Percentiles rank a stretch among this genome's conserved stretches.
Evolutionary conservation across 35 echinoderm and acorn worm species (phyloP).

Genomic region (Stichopus chloronotus): DNA sequence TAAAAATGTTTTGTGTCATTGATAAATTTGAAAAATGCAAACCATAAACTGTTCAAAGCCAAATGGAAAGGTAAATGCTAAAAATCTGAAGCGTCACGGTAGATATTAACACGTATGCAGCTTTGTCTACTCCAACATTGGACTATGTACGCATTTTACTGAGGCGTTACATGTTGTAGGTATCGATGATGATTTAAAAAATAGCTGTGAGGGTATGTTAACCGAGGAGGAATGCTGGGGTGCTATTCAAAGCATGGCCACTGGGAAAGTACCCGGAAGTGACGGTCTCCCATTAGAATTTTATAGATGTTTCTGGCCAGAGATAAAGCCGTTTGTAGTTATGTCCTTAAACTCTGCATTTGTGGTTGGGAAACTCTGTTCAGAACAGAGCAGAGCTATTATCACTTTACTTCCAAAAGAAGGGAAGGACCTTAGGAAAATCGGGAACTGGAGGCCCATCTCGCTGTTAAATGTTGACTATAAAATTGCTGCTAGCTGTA

Average conservation of each 20-base stretch:
- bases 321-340: conserved; percentile 15
- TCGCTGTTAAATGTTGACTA: no score
- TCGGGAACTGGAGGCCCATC: neutral
- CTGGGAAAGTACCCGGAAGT: neutral
- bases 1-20: no score
- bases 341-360: neutral
- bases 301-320: neutral
- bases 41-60: no score
- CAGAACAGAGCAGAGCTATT: neutral
- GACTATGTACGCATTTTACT: no score
- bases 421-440: neutral
- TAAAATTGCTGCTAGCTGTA: neutral
- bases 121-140: no score
- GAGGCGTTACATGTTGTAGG: neutral
- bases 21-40: no score
- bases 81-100: no score
- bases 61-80: no score
- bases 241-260: neutral
- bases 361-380: neutral
- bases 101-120: no score
- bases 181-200: conserved; percentile 22
- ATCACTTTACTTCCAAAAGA: neutral
- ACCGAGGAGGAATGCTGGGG: neutral
- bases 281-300: no score
- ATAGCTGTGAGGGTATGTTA: conserved; percentile 8